A percentile compares a stretch with the other conserved stretches of the same genome.
Evolutionary conservation across 1,140 invertebrate species (phyloP).

Genomic region (Meloidogyne exigua): DNA sequence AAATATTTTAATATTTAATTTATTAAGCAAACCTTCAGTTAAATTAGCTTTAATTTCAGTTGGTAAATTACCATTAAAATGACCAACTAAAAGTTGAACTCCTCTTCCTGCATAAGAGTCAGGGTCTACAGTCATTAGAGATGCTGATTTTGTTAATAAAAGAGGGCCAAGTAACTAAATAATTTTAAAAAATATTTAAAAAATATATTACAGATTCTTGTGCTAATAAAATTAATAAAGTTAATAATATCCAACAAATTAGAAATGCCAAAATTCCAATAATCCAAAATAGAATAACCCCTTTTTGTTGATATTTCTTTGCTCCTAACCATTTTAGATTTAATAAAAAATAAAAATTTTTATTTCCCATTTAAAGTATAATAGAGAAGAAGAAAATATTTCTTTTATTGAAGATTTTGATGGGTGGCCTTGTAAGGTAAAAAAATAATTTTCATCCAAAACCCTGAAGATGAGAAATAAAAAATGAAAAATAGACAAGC

Average conservation of each 20-base stretch:
- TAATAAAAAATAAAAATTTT: background rate
- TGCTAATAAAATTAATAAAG: slow-evolving; percentile 45
- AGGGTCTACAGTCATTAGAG: slow-evolving; percentile 15
- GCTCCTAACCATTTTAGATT: background rate
- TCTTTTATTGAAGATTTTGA: background rate
- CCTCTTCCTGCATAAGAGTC: slow-evolving; percentile 42
- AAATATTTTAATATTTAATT: slow-evolving; percentile 16
- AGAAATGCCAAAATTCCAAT: slow-evolving; percentile 43
- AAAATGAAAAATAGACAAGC: no score
- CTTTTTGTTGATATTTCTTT: background rate
- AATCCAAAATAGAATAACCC: slow-evolving; percentile 27
- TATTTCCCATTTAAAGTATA: background rate
- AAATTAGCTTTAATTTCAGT: slow-evolving; percentile 50
- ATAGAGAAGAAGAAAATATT: background rate
- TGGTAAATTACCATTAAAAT: slow-evolving; percentile 63
- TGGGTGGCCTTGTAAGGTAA: background rate
- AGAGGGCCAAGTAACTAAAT: slow-evolving; percentile 16
- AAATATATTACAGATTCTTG: slow-evolving; percentile 37
- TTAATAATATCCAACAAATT: slow-evolving; percentile 43
- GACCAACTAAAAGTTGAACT: slow-evolving; percentile 58
- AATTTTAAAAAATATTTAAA: background rate
- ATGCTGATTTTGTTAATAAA: slow-evolving; percentile 14
- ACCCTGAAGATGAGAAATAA: no score
- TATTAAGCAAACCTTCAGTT: slow-evolving; percentile 43
- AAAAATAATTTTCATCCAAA: background rate